Percentiles rank a stretch among this genome's conserved stretches.
phyloP scores from a whole-genome alignment of 2,888 invertebrate genomes.

The Tupiocoris notatus region DNA sequence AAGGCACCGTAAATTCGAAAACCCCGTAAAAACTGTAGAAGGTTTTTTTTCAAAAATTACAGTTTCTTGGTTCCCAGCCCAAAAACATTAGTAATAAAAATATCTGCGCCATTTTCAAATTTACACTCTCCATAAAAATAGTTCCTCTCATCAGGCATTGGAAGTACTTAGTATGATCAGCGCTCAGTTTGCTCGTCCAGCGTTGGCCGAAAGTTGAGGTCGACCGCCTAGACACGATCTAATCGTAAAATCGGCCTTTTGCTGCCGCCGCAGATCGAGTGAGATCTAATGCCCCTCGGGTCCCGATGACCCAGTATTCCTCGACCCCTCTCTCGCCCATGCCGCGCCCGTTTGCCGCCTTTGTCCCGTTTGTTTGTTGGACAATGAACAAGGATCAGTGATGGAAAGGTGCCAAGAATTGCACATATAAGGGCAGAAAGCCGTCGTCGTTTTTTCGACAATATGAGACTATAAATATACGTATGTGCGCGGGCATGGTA shows the following conservation, averaged over 20 bases:
- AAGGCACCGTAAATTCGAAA: too few relatives aligned
- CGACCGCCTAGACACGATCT: not conserved
- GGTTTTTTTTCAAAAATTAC: too few relatives aligned
- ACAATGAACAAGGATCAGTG: slow-evolving; percentile 10
- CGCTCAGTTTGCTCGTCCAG: not conserved
- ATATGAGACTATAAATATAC: too few relatives aligned
- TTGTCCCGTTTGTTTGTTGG: not conserved
- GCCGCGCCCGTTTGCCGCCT: not conserved
- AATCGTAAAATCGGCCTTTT: not conserved
- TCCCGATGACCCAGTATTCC: slow-evolving; percentile 25
- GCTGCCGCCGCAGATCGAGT: not conserved
- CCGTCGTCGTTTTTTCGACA: too few relatives aligned
- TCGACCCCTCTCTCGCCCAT: not conserved
- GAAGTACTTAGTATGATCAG: not conserved
- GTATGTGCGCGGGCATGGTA: too few relatives aligned
- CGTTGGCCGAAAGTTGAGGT: not conserved
- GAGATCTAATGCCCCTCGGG: not conserved
- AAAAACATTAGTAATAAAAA: too few relatives aligned
- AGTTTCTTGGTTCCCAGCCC: too few relatives aligned
- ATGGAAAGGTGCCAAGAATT: not conserved
- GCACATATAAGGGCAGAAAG: not conserved
- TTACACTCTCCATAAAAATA: too few relatives aligned
- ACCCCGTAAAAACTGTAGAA: too few relatives aligned
- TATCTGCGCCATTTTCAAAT: too few relatives aligned
- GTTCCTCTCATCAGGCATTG: too few relatives aligned